Base-by-base conservation (phyloP, 2,797 vertebrate genomes). In the Psittacula echo region DNA sequence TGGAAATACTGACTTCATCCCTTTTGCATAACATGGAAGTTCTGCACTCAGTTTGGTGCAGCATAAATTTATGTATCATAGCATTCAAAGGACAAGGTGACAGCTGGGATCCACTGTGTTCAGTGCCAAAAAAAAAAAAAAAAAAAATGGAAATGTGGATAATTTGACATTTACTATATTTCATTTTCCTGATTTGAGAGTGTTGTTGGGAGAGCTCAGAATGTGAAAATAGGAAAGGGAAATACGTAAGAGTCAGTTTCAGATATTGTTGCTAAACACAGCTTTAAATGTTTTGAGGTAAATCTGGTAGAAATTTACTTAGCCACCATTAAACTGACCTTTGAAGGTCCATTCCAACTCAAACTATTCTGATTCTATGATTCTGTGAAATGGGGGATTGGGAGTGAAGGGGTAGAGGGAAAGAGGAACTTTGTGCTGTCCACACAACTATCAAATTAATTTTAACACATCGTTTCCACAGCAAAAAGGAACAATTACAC, bases 401-500 rank as follows among this genome's bases (percentile, higher is more conserved):
- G 20, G 19, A 24, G 13, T 2, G 8, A 42, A 58, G 2, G 6
- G 3, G 5, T 13, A 87, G 39, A 61, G 5, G 16, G 22, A 75
- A 90, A 68, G 29, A 78, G 19, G 18, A 90, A 61, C 39, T 24
- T 87, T 68, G 44, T 65, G 41, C 80, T 74, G 39, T 53, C 39
- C 73, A 87, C 77, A 64, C 39, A 91, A 37, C 50, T 76, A 58
- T 68, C 24, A 80, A 84, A 64, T 76, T 60, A 70, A 80, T 76
- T 75, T 73, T 76, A 85, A 84, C 0, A 1, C 29, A 60, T 67
- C 71, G 26, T 70, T 82, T 51, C 64, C 14, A 29, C 47, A 22
- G 37, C 41, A 86, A 86, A 88, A 85, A 82, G 44, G 56, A 94
- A 85, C 87, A 91, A 91, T 81, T 78, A 54, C 17, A 50, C 30